phyloP scores from a whole-genome alignment of 2,113 vertebrate genomes.

The Cololabis saira region DNA sequence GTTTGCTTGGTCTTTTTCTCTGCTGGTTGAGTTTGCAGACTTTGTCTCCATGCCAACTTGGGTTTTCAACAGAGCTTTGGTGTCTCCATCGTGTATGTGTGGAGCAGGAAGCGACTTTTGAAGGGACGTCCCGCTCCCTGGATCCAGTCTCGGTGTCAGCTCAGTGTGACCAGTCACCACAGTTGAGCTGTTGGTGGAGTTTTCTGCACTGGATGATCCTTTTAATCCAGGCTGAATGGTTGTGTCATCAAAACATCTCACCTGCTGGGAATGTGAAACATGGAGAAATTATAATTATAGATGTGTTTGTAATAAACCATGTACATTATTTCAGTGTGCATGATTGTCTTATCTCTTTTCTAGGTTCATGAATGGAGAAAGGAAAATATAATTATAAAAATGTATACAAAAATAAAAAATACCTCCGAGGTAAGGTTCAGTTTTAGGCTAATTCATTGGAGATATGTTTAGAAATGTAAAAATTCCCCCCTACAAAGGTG shows the following conservation, averaged over 20 bases:
- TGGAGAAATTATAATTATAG: neutral
- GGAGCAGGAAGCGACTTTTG: neutral
- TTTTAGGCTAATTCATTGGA: too few species aligned
- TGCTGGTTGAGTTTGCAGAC: neutral
- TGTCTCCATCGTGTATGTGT: neutral
- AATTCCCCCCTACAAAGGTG: too few species aligned
- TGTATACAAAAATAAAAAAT: too few species aligned
- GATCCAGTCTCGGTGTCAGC: constrained; percentile 10
- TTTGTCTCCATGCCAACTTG: constrained; percentile 1
- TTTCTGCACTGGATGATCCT: constrained; percentile 19
- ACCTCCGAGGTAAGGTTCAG: too few species aligned
- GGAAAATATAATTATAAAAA: too few species aligned
- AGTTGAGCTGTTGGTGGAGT: neutral
- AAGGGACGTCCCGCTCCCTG: constrained; percentile 4
- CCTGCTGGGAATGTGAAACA: constrained; percentile 36
- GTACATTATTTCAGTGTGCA: too few species aligned
- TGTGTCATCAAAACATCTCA: constrained; percentile 8
- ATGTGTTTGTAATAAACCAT: too few species aligned
- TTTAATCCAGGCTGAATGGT: constrained; percentile 5
- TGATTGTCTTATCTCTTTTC: too few species aligned
- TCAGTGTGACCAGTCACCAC: constrained; percentile 1
- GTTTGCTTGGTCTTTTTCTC: constrained; percentile 10
- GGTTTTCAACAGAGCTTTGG: neutral
- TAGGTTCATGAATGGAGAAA: too few species aligned
- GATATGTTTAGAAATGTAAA: too few species aligned